Evolutionary conservation across 2,797 vertebrate genomes (phyloP).

Genomic region (Somateria mollissima): DNA sequence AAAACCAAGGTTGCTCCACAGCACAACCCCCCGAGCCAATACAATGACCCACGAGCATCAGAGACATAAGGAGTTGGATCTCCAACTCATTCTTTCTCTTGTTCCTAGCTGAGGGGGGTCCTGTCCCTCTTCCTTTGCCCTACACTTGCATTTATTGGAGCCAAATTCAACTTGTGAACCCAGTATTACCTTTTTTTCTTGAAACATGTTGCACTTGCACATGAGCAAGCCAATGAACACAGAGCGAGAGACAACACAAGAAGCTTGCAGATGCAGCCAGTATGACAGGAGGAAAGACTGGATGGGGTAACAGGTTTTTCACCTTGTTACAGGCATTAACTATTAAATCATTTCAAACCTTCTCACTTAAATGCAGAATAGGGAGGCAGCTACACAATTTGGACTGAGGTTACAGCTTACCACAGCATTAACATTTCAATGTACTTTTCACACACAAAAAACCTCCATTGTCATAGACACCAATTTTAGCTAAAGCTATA

Average conservation of each 20-base stretch:
- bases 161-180: neutral
- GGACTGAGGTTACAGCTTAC: neutral
- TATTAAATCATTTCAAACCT: neutral
- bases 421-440: neutral
- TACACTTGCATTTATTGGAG: neutral
- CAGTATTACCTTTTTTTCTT: neutral
- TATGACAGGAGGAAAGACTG: accelerated
- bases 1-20: neutral
- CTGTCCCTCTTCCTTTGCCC: neutral
- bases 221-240: neutral
- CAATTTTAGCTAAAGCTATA: neutral
- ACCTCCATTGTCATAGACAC: neutral
- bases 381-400: neutral
- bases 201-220: neutral
- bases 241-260: neutral
- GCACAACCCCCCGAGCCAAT: neutral
- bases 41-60: neutral
- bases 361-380: neutral
- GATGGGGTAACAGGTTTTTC: neutral
- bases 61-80: neutral
- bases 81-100: neutral
- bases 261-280: neutral
- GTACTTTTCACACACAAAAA: neutral
- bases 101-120: neutral
- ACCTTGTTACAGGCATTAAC: neutral